Conservation (phyloP, 2,888 invertebrate species). For the Aricia artaxerxes region DNA sequence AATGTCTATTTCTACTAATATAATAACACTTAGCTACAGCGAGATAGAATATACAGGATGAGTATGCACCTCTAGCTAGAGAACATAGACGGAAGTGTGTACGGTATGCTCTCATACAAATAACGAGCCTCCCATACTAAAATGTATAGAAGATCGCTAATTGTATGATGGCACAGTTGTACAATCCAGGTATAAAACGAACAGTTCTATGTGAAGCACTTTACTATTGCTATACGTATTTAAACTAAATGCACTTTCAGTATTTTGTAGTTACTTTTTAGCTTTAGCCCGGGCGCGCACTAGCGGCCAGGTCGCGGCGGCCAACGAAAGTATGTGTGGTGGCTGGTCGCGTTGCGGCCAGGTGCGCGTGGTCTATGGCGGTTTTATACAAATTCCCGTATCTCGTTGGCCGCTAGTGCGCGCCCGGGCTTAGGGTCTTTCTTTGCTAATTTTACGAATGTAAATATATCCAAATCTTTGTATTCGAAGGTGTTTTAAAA, state of each 20-base stretch:
- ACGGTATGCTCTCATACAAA: background rate
- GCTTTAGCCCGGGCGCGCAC: background rate
- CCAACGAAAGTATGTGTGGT: too few relatives aligned
- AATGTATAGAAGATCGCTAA: background rate
- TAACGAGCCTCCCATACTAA: background rate
- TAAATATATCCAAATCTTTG: constrained; percentile 22
- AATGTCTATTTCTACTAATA: constrained; percentile 27
- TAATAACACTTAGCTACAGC: constrained; percentile 25
- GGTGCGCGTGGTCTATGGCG: too few relatives aligned
- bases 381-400: too few relatives aligned
- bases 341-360: too few relatives aligned
- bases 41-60: constrained; percentile 23
- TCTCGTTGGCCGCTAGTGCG: too few relatives aligned
- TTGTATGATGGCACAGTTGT: background rate
- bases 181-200: constrained; percentile 19
- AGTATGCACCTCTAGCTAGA: constrained; percentile 4
- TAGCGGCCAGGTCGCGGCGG: too few relatives aligned
- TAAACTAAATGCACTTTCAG: constrained; percentile 12
- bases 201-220: constrained; percentile 21
- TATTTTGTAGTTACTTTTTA: background rate
- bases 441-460: constrained; percentile 8
- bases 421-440: background rate
- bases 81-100: constrained; percentile 14
- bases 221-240: constrained; percentile 27
- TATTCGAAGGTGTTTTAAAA: background rate